Evolutionary conservation across 2,113 vertebrate genomes (phyloP).

Genomic region (Boleophthalmus pectinirostris): DNA sequence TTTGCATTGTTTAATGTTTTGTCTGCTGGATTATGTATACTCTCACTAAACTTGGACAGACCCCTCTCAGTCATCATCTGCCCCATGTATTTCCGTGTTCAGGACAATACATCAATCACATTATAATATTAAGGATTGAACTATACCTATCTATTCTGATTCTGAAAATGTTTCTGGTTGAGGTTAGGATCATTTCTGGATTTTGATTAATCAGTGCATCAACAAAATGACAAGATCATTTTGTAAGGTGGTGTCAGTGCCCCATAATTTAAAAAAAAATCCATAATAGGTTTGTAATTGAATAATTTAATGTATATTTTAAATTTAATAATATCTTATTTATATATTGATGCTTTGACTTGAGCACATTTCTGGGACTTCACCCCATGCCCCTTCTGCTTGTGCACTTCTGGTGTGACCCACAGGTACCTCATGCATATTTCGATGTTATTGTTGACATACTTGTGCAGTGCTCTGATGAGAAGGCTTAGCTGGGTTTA

Average conservation of each 20-base stretch:
- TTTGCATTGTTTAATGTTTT: not conserved
- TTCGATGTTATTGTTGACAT: slow-evolving; percentile 2
- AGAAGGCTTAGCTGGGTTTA: slow-evolving; percentile 23
- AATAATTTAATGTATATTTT: not conserved
- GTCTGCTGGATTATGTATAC: not conserved
- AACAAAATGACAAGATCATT: too few species aligned
- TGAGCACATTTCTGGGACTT: not conserved
- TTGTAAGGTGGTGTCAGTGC: too few species aligned
- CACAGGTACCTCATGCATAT: not conserved
- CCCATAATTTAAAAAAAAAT: too few species aligned
- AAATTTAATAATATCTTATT: not conserved
- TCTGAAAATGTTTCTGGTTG: too few species aligned
- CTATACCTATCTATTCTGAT: too few species aligned
- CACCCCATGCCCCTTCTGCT: not conserved
- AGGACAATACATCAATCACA: too few species aligned
- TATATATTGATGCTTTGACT: not conserved
- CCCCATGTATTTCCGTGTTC: too few species aligned
- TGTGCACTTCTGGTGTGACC: not conserved
- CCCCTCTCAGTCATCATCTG: too few species aligned
- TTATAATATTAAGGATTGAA: too few species aligned
- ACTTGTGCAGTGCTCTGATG: slow-evolving; percentile 48
- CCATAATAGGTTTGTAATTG: not conserved
- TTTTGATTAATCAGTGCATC: too few species aligned
- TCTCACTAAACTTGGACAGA: too few species aligned
- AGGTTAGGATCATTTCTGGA: too few species aligned